phyloP scores from a whole-genome alignment of 2,113 vertebrate genomes.

The Cariama cristata region DNA sequence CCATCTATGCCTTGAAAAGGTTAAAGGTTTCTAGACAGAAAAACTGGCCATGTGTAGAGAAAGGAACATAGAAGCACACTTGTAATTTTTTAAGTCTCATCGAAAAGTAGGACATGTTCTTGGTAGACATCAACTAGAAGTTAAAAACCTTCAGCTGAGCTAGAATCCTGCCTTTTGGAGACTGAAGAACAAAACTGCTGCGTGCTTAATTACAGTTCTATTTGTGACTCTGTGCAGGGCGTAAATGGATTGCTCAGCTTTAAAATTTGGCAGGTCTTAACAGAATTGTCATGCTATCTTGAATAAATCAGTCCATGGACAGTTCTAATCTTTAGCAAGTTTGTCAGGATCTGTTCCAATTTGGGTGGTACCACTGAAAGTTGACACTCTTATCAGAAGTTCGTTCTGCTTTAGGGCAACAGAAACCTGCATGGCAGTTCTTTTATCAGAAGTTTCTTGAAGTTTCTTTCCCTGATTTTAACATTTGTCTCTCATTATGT shows the following conservation, averaged over 20 bases:
- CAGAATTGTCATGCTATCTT: constrained; percentile 35
- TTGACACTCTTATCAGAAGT: not conserved
- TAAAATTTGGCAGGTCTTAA: not conserved
- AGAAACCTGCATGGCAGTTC: not conserved
- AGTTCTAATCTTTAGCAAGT: constrained; percentile 33
- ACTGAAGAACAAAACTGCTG: not conserved
- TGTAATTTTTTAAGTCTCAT: not conserved
- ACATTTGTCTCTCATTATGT: not conserved
- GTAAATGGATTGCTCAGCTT: not conserved
- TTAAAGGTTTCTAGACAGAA: not conserved
- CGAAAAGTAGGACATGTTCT: not conserved
- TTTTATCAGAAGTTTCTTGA: not conserved
- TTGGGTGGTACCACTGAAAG: constrained; percentile 13
- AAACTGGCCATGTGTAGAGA: not conserved
- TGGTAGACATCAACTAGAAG: not conserved
- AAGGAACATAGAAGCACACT: not conserved
- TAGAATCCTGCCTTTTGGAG: not conserved
- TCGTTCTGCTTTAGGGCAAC: not conserved
- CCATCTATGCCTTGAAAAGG: not conserved
- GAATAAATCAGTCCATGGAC: constrained; percentile 32
- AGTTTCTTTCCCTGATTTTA: not conserved
- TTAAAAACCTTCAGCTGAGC: not conserved
- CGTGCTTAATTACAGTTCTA: not conserved
- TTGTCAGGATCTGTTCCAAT: constrained; percentile 24
- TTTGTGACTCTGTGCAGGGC: not conserved